phyloP scores from a whole-genome alignment of 2,888 invertebrate genomes.

The Diploptera punctata region DNA sequence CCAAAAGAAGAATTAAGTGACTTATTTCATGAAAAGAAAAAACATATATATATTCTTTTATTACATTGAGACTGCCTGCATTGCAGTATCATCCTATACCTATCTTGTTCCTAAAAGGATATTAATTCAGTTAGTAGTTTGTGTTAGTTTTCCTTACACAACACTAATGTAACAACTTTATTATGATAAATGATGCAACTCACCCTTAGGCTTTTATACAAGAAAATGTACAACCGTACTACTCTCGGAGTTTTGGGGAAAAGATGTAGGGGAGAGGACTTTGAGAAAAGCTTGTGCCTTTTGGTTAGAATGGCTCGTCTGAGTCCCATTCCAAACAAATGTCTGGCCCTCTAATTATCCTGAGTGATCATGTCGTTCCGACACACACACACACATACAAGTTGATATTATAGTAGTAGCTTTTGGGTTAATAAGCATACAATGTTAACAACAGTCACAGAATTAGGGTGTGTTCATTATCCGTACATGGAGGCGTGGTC shows the following conservation, averaged over 20 bases:
- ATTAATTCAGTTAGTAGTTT: background rate
- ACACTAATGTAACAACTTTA: background rate
- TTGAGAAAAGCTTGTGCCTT: no score
- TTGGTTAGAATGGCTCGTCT: slow-evolving; percentile 1
- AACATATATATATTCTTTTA: background rate
- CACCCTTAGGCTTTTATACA: background rate
- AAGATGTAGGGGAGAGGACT: no score
- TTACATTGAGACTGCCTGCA: background rate
- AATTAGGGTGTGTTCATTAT: slow-evolving; percentile 8
- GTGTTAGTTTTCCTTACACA: background rate
- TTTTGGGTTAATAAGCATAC: background rate
- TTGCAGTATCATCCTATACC: background rate
- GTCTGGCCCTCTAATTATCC: slow-evolving; percentile 3
- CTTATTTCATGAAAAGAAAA: background rate
- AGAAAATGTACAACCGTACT: background rate
- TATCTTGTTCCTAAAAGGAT: background rate
- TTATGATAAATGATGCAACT: background rate
- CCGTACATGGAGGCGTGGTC: background rate
- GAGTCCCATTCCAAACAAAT: background rate
- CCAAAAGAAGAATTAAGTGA: no score
- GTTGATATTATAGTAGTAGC: no score
- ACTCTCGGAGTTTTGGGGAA: no score
- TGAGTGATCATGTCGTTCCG: background rate
- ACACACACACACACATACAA: slow-evolving; percentile 1
- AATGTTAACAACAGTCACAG: slow-evolving; percentile 9